Evolutionary conservation across 2,797 vertebrate species (phyloP).

Genomic region (Halcyon leucocephala): DNA sequence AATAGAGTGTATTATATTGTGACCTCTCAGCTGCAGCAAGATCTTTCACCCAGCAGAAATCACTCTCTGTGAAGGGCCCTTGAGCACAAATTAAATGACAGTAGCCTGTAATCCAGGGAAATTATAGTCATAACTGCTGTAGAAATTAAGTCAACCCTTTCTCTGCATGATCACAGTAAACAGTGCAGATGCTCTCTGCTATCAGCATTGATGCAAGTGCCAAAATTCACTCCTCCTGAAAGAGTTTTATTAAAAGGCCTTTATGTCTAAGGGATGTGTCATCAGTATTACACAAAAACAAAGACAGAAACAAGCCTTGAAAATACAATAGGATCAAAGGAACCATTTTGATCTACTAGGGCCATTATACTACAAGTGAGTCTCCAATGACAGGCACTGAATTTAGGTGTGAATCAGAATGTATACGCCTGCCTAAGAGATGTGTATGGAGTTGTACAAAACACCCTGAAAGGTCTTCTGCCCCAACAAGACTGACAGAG

Average conservation of each 20-base stretch:
- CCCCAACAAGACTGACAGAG: not conserved
- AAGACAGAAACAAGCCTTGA: slow-evolving; percentile 39
- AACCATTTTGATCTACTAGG: not conserved
- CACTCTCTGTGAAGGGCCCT: slow-evolving; percentile 72
- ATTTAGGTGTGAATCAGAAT: not conserved
- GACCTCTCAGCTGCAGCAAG: slow-evolving; percentile 70
- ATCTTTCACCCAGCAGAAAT: slow-evolving; percentile 77
- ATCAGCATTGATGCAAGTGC: slow-evolving; percentile 54
- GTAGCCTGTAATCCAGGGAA: slow-evolving; percentile 72
- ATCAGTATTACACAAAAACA: slow-evolving; percentile 64
- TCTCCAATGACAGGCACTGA: not conserved
- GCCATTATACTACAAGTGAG: not conserved
- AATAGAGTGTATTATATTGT: slow-evolving; percentile 53
- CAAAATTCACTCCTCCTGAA: slow-evolving; percentile 59
- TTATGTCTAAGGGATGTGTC: slow-evolving; percentile 59
- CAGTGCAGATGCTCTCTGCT: slow-evolving; percentile 48
- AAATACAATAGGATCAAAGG: not conserved
- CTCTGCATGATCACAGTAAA: slow-evolving; percentile 62
- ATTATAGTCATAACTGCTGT: slow-evolving; percentile 75
- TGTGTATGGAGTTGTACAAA: not conserved
- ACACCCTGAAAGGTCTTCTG: not conserved
- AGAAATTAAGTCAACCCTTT: slow-evolving; percentile 68
- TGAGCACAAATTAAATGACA: slow-evolving; percentile 82
- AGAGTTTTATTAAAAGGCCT: slow-evolving; percentile 70
- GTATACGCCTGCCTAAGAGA: not conserved